phyloP scores from a whole-genome alignment of 2,888 invertebrate genomes.

The Apamea crenata region DNA sequence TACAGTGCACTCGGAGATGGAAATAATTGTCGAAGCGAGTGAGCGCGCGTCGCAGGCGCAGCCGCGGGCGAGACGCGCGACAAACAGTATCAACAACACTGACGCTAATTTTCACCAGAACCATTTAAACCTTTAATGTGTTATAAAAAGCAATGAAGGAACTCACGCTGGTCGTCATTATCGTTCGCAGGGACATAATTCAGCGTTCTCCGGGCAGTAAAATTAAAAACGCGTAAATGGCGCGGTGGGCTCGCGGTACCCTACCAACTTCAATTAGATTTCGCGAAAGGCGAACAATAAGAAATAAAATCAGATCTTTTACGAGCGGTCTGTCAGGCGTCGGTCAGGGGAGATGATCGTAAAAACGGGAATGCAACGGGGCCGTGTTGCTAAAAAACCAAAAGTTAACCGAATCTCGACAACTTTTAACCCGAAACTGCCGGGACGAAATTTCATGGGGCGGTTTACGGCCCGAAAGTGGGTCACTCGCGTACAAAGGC shows the following conservation, averaged over 20 bases:
- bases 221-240: constrained; percentile 88
- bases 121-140: constrained; percentile 80
- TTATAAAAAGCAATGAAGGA: constrained; percentile 86
- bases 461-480: constrained; percentile 84
- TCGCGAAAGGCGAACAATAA: constrained; percentile 90
- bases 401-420: constrained; percentile 77
- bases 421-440: constrained; percentile 78
- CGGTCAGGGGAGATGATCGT: constrained; percentile 85
- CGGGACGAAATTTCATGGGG: constrained; percentile 83
- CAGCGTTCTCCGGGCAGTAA: constrained; percentile 82
- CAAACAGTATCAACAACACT: constrained; percentile 51
- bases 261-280: constrained; percentile 89
- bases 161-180: constrained; percentile 80
- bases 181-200: constrained; percentile 80
- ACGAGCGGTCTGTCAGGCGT: constrained; percentile 86
- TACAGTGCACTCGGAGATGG: constrained; percentile 29
- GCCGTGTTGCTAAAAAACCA: constrained; percentile 82
- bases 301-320: constrained; percentile 89
- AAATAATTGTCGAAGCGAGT: constrained; percentile 37
- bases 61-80: constrained; percentile 18
- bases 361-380: constrained; percentile 88
- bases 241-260: constrained; percentile 76
- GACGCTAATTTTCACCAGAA: constrained; percentile 64
- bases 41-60: background rate
- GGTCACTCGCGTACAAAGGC: constrained; percentile 81